Conservation (phyloP, 2,113 vertebrate species). For the Muntiacus reevesi region DNA sequence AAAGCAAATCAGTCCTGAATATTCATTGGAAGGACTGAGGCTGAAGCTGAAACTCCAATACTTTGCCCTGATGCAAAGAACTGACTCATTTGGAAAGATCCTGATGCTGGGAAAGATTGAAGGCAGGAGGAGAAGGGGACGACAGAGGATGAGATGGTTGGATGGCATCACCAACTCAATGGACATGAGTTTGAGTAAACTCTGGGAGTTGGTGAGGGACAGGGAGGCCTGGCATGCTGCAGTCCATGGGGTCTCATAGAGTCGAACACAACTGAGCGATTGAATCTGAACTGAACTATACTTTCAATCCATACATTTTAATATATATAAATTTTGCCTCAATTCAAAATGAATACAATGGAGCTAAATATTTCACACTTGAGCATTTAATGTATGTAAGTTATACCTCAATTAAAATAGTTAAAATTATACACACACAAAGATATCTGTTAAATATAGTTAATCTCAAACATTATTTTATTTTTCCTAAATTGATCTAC, state of each 20-base stretch:
- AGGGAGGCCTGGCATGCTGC: not conserved
- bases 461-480: not conserved
- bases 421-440: slow-evolving; percentile 33
- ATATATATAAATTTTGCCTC: slow-evolving; percentile 50
- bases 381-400: slow-evolving; percentile 47
- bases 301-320: slow-evolving; percentile 20
- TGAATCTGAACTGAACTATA: not conserved
- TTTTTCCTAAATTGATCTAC: not conserved
- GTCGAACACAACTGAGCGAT: fast-evolving
- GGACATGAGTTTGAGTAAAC: not conserved
- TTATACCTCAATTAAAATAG: slow-evolving; percentile 56
- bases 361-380: slow-evolving; percentile 12
- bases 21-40: not conserved
- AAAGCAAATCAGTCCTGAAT: not conserved
- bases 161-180: not conserved
- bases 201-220: not conserved
- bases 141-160: not conserved
- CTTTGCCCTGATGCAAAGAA: not conserved
- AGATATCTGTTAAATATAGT: slow-evolving; percentile 17
- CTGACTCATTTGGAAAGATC: not conserved
- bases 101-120: not conserved
- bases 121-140: not conserved
- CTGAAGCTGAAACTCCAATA: not conserved
- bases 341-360: slow-evolving; percentile 56
- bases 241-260: not conserved